Evolutionary conservation across 1,140 invertebrate species (phyloP).

Genomic region (Stegodyphus mimosarum): DNA sequence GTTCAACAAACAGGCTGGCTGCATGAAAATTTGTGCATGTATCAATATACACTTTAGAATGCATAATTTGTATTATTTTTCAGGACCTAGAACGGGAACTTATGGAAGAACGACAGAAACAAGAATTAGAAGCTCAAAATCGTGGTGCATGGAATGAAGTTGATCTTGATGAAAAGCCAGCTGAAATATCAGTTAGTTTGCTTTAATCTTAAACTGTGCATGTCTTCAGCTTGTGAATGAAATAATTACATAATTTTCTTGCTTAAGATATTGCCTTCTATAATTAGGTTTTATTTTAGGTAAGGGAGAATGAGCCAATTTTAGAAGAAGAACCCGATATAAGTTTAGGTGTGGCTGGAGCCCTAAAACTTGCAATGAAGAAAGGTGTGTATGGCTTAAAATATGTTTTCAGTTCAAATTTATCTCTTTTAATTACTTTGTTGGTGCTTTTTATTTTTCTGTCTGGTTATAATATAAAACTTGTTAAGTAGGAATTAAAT

Average conservation of each 20-base stretch:
- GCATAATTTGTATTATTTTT: not conserved
- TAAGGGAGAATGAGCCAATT: constrained; percentile 71
- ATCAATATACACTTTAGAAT: no score
- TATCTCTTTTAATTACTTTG: not conserved
- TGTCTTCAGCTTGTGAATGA: no score
- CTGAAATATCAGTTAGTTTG: constrained; percentile 66
- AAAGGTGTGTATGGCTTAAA: constrained; percentile 75
- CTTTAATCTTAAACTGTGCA: no score
- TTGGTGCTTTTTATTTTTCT: no score
- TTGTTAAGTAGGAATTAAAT: no score
- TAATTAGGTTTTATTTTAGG: constrained; percentile 10
- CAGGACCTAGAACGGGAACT: constrained; percentile 76
- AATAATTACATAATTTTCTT: no score
- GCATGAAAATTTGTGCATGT: no score
- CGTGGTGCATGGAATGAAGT: constrained; percentile 80
- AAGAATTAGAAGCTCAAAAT: constrained; percentile 65
- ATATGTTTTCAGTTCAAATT: not conserved
- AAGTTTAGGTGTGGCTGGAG: constrained; percentile 90
- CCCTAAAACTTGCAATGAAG: constrained; percentile 89
- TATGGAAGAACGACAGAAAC: constrained; percentile 70
- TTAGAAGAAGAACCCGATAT: constrained; percentile 95
- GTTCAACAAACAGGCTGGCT: no score
- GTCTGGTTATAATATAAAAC: no score
- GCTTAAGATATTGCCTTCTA: not conserved
- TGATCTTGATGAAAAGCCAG: constrained; percentile 72